These are phyloP conservation scores for Diadema setosum DNA, from an alignment of 35 echinoderm and acorn worm genomes.

Conservation along the genomic window DNA sequence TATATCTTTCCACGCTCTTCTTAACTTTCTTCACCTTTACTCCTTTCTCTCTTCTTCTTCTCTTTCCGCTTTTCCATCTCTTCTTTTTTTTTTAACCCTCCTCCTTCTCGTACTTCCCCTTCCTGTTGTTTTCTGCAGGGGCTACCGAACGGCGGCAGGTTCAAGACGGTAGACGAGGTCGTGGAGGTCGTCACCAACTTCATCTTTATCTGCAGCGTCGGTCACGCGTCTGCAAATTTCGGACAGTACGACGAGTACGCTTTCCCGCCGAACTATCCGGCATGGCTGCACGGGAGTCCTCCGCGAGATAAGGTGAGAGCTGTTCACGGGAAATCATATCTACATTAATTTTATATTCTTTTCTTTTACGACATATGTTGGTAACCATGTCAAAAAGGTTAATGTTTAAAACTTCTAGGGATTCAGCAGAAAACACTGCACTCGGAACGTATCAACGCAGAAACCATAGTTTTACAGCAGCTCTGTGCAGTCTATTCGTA, in stretches of 20 bases:
- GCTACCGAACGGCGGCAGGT: slow-evolving; percentile 61
- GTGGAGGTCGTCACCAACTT: slow-evolving; percentile 43
- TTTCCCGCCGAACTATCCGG: slow-evolving; percentile 73
- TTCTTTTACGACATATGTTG: too few relatives aligned
- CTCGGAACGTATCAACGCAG: too few relatives aligned
- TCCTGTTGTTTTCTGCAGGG: background rate
- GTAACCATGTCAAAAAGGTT: too few relatives aligned
- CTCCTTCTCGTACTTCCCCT: background rate
- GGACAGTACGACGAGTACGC: slow-evolving; percentile 83
- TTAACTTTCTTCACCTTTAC: too few relatives aligned
- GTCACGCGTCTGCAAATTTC: slow-evolving; percentile 59
- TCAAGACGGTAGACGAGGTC: slow-evolving; percentile 46
- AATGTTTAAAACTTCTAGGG: too few relatives aligned
- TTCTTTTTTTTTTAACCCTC: background rate
- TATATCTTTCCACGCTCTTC: too few relatives aligned
- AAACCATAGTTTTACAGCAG: too few relatives aligned
- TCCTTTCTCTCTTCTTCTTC: background rate
- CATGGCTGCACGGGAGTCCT: slow-evolving; percentile 26
- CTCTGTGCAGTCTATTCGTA: too few relatives aligned
- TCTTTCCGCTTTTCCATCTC: background rate
- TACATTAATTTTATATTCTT: too few relatives aligned
- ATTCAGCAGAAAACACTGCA: too few relatives aligned
- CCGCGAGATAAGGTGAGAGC: slow-evolving; percentile 59
- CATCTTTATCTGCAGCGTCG: slow-evolving; percentile 72
- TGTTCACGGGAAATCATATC: too few relatives aligned